Evolutionary conservation across 30 jellyfish, hydroid and myxozoan species (phyloP), one percentile per base, ranked within the genome.

Genomic region (Chironex yamaguchii): DNA sequence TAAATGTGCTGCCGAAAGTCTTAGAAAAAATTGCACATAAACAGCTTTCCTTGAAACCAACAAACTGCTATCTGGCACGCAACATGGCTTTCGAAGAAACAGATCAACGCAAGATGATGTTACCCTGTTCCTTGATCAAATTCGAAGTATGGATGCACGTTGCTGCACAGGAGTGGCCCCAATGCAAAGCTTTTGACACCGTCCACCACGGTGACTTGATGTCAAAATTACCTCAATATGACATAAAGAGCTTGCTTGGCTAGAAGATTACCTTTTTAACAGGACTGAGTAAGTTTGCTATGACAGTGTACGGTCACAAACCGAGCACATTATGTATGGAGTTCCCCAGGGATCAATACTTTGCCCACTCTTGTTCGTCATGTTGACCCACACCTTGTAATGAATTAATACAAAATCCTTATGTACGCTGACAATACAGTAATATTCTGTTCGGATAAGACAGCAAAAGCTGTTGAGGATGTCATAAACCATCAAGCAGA

Each of bases 281-380:
- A 36, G 85, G 85, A 26, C 79, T 49, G 63, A 51, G 68, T 49
- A 35, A 62, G 87, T 82, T 67, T 82, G 87, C 68, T 68, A 49
- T 67, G 92, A 82, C 68, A 79, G 88, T 32, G 87, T 67, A 36
- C 48, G 79, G 67, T 67, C 92, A 68, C 88, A 82, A 66, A 82
- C 92, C 79, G 92, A 82, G 79, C 79, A 82, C 78, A 66, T 68
- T 36, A 68, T 86, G 87, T 67, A 82, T 67, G 72, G 84, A 33
- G 84, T 62, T 68, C 71, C 84, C 82, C 90, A 79, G 51, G 90
- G 90, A 58, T 79, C 90, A 64, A 63, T 62, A 64, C 91, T 81
- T 81, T 84, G 86, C 86, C 86, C 91, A 36, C 91, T 81, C 76
- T 36, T 81, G 91, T 66, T 53, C 62, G 86, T 66, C 75, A 81